phyloP scores from a whole-genome alignment of 2,888 invertebrate genomes.

The Shargacucullia verbasci region DNA sequence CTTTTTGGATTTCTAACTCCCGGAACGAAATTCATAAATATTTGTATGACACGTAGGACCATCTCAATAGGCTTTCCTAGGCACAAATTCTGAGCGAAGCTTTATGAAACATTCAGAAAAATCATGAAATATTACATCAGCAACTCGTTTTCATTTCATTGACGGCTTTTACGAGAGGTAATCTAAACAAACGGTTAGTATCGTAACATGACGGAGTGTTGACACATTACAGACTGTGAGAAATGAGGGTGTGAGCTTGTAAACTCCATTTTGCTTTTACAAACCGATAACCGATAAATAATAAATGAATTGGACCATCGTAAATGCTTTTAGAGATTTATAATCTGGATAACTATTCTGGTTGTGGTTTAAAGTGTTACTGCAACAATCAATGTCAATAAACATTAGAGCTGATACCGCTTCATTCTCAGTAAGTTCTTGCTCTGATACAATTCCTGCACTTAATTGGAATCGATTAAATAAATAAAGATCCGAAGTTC shows the following conservation, averaged over 20 bases:
- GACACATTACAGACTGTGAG: conserved; percentile 49
- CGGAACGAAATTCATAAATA: too few species aligned
- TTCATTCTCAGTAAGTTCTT: conserved; percentile 6
- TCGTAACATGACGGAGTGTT: conserved; percentile 24
- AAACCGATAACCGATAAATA: conserved; percentile 6
- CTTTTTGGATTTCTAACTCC: too few species aligned
- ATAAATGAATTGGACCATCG: conserved; percentile 12
- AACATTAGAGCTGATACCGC: conserved; percentile 21
- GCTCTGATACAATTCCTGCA: too few species aligned
- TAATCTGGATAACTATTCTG: conserved; percentile 25
- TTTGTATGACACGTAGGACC: too few species aligned
- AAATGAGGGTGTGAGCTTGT: conserved; percentile 38
- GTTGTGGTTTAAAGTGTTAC: conserved; percentile 24
- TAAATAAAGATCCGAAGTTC: too few species aligned
- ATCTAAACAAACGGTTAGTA: conserved; percentile 50
- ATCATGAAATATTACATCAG: too few species aligned
- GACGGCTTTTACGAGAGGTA: conserved; percentile 26
- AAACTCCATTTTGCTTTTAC: conserved; percentile 11
- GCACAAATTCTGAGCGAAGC: too few species aligned
- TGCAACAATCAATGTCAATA: conserved; percentile 37
- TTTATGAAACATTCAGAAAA: too few species aligned
- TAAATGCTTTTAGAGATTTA: conserved; percentile 32
- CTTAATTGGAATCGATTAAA: too few species aligned
- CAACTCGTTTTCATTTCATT: conserved; percentile 32
- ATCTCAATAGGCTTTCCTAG: too few species aligned